Conservation (phyloP, 2,113 vertebrate species). For the Pteruthius melanotis region DNA sequence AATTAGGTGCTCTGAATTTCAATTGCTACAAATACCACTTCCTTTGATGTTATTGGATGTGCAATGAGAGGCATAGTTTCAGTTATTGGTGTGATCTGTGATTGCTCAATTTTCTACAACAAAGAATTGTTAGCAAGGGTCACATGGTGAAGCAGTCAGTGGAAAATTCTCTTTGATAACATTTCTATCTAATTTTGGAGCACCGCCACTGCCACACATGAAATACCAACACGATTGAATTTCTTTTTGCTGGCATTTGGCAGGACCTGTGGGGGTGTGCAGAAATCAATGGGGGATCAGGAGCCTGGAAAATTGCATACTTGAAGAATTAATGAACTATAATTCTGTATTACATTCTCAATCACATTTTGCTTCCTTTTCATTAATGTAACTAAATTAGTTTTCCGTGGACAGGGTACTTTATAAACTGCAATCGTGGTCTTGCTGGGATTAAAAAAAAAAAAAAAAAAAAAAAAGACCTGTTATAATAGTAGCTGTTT, state of each 20-base stretch:
- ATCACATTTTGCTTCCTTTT: conserved; percentile 73
- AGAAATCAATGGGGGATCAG: conserved; percentile 72
- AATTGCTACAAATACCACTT: conserved; percentile 48
- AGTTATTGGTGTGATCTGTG: conserved; percentile 28
- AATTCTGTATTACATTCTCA: conserved; percentile 71
- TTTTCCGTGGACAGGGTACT: conserved; percentile 67
- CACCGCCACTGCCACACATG: background rate
- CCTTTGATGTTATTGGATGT: conserved; percentile 31
- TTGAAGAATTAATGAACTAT: conserved; percentile 78
- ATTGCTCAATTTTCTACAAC: conserved; percentile 67
- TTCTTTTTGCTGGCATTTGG: conserved; percentile 69
- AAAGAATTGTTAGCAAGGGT: conserved; percentile 41
- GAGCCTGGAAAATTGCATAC: conserved; percentile 74
- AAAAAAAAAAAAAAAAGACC: background rate
- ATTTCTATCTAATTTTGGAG: conserved; percentile 52
- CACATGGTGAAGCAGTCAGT: conserved; percentile 41
- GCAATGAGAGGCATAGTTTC: conserved; percentile 56
- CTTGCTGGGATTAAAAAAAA: conserved; percentile 15
- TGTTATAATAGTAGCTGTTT: conserved; percentile 33
- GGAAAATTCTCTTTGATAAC: conserved; percentile 61
- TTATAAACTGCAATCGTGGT: conserved; percentile 54
- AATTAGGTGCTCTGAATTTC: conserved; percentile 73
- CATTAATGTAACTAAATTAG: conserved; percentile 76
- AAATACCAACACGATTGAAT: conserved; percentile 54
- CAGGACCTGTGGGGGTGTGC: conserved; percentile 52